phyloP scores from a whole-genome alignment of 30 jellyfish, hydroid and myxozoan species.

The Aurelia sp. region DNA sequence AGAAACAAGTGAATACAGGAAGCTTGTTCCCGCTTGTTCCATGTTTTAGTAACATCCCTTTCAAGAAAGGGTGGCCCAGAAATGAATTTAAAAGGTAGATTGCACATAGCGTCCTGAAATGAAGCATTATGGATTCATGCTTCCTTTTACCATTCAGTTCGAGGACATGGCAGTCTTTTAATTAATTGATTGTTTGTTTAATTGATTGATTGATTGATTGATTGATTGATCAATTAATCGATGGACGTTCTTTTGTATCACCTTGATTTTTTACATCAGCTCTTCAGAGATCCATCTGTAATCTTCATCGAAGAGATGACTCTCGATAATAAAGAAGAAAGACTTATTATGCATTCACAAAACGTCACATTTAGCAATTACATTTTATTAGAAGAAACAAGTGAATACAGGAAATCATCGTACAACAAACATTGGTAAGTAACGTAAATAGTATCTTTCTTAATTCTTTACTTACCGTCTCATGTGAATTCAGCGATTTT shows the following conservation, averaged over 20 bases:
- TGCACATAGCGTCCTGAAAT: no score
- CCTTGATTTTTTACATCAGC: neutral
- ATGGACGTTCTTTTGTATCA: neutral
- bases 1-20: conserved; percentile 52
- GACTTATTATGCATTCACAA: conserved; percentile 27
- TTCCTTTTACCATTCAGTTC: no score
- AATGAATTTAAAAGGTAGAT: no score
- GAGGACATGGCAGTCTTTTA: no score
- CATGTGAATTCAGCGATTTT: neutral
- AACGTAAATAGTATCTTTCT: neutral
- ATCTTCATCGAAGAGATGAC: conserved; percentile 48
- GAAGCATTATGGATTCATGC: no score
- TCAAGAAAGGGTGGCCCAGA: no score
- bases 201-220: no score
- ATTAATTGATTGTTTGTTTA: no score
- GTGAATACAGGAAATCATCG: conserved; percentile 39
- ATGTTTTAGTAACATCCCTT: no score
- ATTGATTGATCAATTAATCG: no score
- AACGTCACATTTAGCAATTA: conserved; percentile 34
- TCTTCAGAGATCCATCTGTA: conserved; percentile 46
- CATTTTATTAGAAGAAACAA: conserved; percentile 45
- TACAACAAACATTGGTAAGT: conserved; percentile 48
- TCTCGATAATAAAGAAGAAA: conserved; percentile 1
- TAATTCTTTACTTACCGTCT: neutral
- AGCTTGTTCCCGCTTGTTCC: neutral